Evolutionary conservation across 2,113 vertebrate genomes (phyloP).

Genomic region (Anas platyrhynchos): DNA sequence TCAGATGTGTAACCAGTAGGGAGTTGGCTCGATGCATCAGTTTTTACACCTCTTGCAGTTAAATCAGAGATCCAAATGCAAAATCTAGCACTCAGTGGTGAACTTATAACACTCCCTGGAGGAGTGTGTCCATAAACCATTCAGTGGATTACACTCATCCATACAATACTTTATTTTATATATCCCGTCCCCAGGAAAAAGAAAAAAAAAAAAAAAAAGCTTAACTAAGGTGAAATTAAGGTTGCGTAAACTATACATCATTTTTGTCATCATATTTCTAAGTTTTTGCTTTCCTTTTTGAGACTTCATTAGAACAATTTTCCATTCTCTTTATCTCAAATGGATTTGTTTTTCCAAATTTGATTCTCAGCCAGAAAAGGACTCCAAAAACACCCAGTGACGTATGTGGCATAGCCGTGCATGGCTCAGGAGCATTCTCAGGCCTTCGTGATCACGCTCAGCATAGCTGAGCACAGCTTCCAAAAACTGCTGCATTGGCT

Average conservation of each 20-base stretch:
- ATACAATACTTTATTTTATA: conserved; percentile 53
- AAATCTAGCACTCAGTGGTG: conserved; percentile 69
- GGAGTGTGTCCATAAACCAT: conserved; percentile 69
- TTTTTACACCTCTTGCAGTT: conserved; percentile 73
- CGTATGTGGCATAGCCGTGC: not conserved
- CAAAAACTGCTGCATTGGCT: not conserved
- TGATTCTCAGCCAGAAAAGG: not conserved
- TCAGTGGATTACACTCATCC: conserved; percentile 63
- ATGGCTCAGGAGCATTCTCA: not conserved
- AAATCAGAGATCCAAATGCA: conserved; percentile 71
- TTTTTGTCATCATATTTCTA: conserved; percentile 37
- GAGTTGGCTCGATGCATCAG: conserved; percentile 59
- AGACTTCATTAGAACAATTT: conserved; percentile 46
- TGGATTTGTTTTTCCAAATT: conserved; percentile 8
- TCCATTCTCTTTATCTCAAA: conserved; percentile 39
- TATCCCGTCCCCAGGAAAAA: not conserved
- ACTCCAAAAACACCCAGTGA: conserved; percentile 5
- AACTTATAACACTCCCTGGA: conserved; percentile 71
- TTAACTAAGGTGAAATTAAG: conserved; percentile 60
- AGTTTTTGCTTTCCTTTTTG: conserved; percentile 31
- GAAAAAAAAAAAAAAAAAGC: not conserved
- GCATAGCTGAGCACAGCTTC: not conserved
- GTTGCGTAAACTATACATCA: conserved; percentile 41
- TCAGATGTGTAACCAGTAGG: conserved; percentile 66
- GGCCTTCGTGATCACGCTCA: not conserved